Evolutionary conservation across 2,888 invertebrate species (phyloP).

Genomic region (Xylophagus ater): DNA sequence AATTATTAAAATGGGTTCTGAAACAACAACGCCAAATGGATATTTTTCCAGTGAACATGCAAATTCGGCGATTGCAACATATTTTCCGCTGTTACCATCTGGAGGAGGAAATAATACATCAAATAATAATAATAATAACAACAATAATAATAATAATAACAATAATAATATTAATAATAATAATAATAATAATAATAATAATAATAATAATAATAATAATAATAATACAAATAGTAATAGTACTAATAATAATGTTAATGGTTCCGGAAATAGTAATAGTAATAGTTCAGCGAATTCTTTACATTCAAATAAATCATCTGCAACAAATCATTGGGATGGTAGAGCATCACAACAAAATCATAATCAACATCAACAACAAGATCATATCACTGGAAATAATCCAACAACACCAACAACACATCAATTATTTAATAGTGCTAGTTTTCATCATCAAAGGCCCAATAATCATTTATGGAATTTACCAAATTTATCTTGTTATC

Average conservation of each 20-base stretch:
- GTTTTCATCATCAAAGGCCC: constrained; percentile 37
- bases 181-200: constrained; percentile 1
- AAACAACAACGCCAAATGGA: constrained; percentile 27
- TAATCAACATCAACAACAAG: constrained; percentile 20
- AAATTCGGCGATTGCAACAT: constrained; percentile 19
- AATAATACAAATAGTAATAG: constrained; percentile 14
- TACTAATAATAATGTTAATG: constrained; percentile 7
- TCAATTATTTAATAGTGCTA: constrained; percentile 33
- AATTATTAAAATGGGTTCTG: constrained; percentile 19
- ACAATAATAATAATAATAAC: constrained; percentile 21
- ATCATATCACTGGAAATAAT: constrained; percentile 22
- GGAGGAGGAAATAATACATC: constrained; percentile 5
- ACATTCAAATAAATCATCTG: constrained; percentile 10
- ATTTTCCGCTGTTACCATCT: no score
- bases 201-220: constrained; percentile 3
- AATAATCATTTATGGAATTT: constrained; percentile 37
- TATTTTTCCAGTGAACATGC: constrained; percentile 35
- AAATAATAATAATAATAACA: constrained; percentile 9
- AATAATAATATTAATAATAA: constrained; percentile 16
- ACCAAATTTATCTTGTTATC: constrained; percentile 34
- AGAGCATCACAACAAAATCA: constrained; percentile 4
- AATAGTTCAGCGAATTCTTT: constrained; percentile 15
- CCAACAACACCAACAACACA: constrained; percentile 22
- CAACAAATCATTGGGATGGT: constrained; percentile 17
- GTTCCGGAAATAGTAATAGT: constrained; percentile 1